Percentiles rank a stretch among this genome's conserved stretches.
Conservation (phyloP, 2,888 invertebrate species). For the Drosophila kokeensis region DNA sequence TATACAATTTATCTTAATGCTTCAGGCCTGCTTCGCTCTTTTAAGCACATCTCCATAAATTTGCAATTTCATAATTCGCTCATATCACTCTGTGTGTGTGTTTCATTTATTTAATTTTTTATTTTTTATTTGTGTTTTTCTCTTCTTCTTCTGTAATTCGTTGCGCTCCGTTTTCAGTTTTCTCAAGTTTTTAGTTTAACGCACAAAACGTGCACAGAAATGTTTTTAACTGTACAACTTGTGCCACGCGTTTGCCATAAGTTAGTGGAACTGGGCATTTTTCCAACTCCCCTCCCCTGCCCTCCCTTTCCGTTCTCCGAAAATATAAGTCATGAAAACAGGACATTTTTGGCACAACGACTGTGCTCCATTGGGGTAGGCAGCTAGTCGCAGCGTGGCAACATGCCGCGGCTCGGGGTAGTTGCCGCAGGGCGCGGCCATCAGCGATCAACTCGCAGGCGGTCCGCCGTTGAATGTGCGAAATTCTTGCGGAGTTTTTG, state of each 20-base stretch:
- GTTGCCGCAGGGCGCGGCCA: constrained; percentile 41
- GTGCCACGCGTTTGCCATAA: constrained; percentile 71
- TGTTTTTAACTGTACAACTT: constrained; percentile 66
- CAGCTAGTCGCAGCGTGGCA: background rate
- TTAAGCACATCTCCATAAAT: constrained; percentile 55
- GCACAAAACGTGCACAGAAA: constrained; percentile 73
- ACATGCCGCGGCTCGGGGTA: background rate
- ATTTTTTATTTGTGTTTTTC: constrained; percentile 1
- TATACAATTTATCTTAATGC: constrained; percentile 26
- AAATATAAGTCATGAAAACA: constrained; percentile 28
- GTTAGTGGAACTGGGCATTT: constrained; percentile 36
- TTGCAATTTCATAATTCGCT: constrained; percentile 51
- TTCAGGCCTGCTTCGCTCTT: constrained; percentile 34
- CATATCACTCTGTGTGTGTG: constrained; percentile 7
- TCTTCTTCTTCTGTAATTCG: constrained; percentile 5
- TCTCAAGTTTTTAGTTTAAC: constrained; percentile 45
- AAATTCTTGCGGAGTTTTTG: constrained; percentile 68
- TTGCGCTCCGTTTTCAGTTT: constrained; percentile 18
- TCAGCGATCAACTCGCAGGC: constrained; percentile 43
- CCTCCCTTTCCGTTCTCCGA: background rate
- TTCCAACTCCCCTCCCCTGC: background rate
- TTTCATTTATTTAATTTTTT: constrained; percentile 3
- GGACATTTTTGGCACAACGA: constrained; percentile 68
- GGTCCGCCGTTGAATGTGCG: constrained; percentile 61
- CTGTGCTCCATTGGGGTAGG: constrained; percentile 17